Conservation (phyloP, 2,113 vertebrate species). For the Mustela lutreola region DNA sequence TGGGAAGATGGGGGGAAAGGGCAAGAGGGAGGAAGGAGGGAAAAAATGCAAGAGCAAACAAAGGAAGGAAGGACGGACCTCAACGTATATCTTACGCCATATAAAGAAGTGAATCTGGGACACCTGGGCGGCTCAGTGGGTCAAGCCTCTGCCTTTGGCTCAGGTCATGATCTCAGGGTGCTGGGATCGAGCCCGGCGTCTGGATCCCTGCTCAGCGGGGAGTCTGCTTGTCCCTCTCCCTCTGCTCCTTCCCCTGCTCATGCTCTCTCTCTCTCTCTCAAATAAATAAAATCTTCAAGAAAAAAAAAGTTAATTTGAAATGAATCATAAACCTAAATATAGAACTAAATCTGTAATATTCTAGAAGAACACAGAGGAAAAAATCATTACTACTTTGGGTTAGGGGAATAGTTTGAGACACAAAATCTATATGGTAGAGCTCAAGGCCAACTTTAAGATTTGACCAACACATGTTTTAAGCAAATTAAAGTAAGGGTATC, state of each 20-base stretch:
- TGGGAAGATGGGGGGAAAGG: too few relatives aligned
- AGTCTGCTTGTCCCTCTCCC: background rate
- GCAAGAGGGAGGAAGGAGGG: background rate
- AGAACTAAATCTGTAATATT: background rate
- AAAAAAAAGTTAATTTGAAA: conserved; percentile 17
- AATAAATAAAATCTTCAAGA: background rate
- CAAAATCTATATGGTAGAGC: background rate
- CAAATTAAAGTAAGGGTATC: background rate
- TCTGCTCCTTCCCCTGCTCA: background rate
- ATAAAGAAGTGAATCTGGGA: background rate
- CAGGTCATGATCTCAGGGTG: too few relatives aligned
- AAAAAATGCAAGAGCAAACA: background rate
- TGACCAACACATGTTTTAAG: background rate
- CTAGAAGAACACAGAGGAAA: background rate
- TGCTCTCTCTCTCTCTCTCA: background rate
- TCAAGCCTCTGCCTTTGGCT: too few relatives aligned
- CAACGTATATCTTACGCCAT: background rate
- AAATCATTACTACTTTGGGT: background rate
- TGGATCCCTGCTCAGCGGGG: background rate
- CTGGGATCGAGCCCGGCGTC: background rate
- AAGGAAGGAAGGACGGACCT: background rate
- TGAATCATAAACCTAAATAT: background rate
- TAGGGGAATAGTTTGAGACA: background rate
- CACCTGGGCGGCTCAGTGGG: too few relatives aligned
- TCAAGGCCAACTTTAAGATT: background rate